Percentiles rank a stretch among this genome's conserved stretches.
Conservation (phyloP, 2,888 invertebrate genomes). For the Drosophila neotestacea region DNA sequence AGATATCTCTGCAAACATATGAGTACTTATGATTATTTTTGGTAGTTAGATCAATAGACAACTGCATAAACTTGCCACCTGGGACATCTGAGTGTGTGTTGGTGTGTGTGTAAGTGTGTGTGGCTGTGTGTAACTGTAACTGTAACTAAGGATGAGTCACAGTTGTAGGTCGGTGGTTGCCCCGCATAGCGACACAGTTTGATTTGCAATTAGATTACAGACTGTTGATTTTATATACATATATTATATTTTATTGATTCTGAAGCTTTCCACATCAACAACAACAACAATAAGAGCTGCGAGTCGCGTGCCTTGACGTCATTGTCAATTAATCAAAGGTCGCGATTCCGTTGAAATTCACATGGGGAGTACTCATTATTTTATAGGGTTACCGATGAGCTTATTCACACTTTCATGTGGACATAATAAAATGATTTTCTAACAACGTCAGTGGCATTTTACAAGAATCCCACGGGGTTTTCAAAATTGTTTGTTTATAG, state of each 20-base stretch:
- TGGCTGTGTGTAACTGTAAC: constrained; percentile 4
- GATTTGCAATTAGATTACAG: constrained; percentile 37
- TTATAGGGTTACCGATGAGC: constrained; percentile 3
- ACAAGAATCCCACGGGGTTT: constrained; percentile 26
- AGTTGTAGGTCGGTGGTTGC: constrained; percentile 43
- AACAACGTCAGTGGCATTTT: constrained; percentile 10
- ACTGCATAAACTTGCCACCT: neutral
- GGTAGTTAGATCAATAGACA: neutral
- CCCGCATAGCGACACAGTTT: constrained; percentile 51
- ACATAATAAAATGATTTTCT: neutral
- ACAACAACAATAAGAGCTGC: constrained; percentile 17
- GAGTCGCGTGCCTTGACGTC: constrained; percentile 74
- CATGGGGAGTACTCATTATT: constrained; percentile 14
- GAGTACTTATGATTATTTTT: neutral
- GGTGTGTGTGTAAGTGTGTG: neutral
- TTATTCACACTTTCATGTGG: constrained; percentile 3
- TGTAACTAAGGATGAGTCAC: constrained; percentile 39
- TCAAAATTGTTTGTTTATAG: neutral
- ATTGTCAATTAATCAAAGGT: constrained; percentile 61
- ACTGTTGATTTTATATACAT: constrained; percentile 20
- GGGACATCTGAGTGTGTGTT: neutral
- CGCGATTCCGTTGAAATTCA: constrained; percentile 44
- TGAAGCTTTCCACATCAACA: constrained; percentile 8
- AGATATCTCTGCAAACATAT: constrained; percentile 9
- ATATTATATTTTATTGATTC: constrained; percentile 5